phyloP scores from a whole-genome alignment of 30 jellyfish, hydroid and myxozoan genomes.

The Chrysaora quinquecirrha region DNA sequence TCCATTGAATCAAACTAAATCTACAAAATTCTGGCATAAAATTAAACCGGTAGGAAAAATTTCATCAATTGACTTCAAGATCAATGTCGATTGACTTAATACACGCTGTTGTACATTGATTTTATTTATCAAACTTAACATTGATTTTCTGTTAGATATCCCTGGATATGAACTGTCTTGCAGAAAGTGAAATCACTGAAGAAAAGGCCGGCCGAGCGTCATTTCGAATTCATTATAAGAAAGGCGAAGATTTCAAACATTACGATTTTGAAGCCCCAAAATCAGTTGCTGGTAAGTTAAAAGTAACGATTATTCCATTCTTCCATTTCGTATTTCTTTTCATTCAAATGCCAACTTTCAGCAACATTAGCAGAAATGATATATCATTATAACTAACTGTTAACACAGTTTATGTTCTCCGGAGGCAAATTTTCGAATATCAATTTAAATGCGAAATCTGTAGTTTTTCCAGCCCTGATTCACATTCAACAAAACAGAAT shows the following conservation, averaged over 20 bases:
- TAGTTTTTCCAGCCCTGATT: no score
- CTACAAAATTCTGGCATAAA: slow-evolving; percentile 86
- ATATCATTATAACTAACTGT: no score
- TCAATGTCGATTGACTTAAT: neutral
- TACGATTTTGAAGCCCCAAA: slow-evolving; percentile 88
- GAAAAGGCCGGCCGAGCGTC: slow-evolving; percentile 79
- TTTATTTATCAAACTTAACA: neutral
- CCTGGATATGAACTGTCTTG: slow-evolving; percentile 77
- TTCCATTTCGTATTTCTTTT: neutral
- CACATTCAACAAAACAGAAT: no score
- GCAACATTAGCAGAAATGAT: no score
- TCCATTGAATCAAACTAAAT: slow-evolving; percentile 89
- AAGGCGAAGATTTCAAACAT: slow-evolving; percentile 86
- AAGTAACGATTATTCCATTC: neutral
- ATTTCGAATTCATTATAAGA: slow-evolving; percentile 84
- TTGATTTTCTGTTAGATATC: slow-evolving; percentile 62
- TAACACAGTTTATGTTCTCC: no score
- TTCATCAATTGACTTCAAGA: neutral
- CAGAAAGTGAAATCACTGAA: slow-evolving; percentile 91
- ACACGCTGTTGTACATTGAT: no score
- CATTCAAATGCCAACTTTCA: no score
- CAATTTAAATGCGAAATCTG: no score
- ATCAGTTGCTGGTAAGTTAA: slow-evolving; percentile 86
- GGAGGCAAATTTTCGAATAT: no score
- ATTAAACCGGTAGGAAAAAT: slow-evolving; percentile 79